phyloP scores from a whole-genome alignment of 2,888 invertebrate species.

The Pimpla rufipes region DNA sequence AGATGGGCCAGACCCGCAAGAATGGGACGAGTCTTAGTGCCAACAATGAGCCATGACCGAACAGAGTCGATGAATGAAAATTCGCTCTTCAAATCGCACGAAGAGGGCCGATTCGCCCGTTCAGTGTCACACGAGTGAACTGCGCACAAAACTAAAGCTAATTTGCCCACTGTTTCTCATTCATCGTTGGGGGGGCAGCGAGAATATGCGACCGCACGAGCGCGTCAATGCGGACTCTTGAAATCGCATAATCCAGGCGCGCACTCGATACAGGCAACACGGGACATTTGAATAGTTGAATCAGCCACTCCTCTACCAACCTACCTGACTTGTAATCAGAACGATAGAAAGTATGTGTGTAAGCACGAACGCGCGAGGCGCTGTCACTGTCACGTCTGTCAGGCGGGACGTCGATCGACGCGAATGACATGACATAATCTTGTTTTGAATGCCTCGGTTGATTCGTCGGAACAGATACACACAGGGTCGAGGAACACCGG shows the following conservation, averaged over 20 bases:
- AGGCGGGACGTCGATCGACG: conserved; percentile 52
- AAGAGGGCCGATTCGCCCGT: background rate
- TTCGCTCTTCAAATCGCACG: background rate
- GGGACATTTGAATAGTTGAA: conserved; percentile 61
- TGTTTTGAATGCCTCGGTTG: conserved; percentile 60
- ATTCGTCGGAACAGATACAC: conserved; percentile 45
- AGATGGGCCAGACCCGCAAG: background rate
- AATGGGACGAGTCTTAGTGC: conserved; percentile 12
- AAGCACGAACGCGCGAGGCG: conserved; percentile 36
- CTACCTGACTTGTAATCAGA: conserved; percentile 63
- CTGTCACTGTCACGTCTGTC: conserved; percentile 63
- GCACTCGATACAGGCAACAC: conserved; percentile 24
- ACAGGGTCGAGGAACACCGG: background rate
- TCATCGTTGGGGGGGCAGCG: conserved; percentile 28
- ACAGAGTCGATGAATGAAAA: background rate
- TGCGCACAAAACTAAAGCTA: conserved; percentile 37
- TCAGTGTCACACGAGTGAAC: conserved; percentile 28
- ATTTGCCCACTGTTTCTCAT: conserved; percentile 53
- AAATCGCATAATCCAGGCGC: conserved; percentile 52
- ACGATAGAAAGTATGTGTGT: conserved; percentile 53
- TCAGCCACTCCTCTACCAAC: conserved; percentile 56
- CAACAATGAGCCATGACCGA: background rate
- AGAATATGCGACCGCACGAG: conserved; percentile 32
- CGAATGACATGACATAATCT: conserved; percentile 65
- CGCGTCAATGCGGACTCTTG: conserved; percentile 50